phyloP scores from a whole-genome alignment of 2,113 vertebrate genomes.

The Jacana jacana region DNA sequence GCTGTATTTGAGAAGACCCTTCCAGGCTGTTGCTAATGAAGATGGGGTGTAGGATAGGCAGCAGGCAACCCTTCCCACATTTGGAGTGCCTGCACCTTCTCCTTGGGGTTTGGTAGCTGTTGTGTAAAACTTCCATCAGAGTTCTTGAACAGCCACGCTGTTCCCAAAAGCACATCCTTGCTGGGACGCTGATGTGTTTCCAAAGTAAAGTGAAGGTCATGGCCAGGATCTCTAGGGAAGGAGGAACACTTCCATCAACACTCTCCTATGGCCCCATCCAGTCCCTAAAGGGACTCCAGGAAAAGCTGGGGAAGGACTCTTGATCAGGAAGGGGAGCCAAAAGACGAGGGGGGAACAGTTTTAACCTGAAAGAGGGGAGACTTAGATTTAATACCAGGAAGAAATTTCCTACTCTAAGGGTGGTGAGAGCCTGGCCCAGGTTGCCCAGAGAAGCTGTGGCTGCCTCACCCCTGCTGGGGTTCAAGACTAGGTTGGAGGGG shows the following conservation, averaged over 20 bases:
- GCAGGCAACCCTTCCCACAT: rapidly evolving
- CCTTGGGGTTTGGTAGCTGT: neutral
- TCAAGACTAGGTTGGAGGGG: neutral
- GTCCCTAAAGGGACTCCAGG: neutral
- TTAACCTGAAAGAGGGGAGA: neutral
- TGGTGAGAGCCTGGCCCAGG: neutral
- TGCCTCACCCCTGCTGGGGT: neutral
- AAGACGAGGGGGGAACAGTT: neutral
- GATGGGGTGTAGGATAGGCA: neutral
- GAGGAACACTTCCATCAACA: neutral
- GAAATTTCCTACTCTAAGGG: neutral
- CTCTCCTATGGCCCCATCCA: neutral
- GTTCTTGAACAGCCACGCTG: neutral
- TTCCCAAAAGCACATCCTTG: neutral
- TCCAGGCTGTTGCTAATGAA: neutral
- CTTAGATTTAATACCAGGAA: neutral
- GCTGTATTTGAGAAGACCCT: neutral
- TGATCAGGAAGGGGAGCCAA: neutral
- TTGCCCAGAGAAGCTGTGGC: neutral
- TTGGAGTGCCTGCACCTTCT: neutral
- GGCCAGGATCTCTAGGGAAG: no score
- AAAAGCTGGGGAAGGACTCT: neutral
- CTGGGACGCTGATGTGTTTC: neutral
- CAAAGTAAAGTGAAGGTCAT: neutral
- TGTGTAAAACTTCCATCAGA: neutral